Conservation (phyloP, 2,113 vertebrate species). For the Rhinolophus ferrumequinum region DNA sequence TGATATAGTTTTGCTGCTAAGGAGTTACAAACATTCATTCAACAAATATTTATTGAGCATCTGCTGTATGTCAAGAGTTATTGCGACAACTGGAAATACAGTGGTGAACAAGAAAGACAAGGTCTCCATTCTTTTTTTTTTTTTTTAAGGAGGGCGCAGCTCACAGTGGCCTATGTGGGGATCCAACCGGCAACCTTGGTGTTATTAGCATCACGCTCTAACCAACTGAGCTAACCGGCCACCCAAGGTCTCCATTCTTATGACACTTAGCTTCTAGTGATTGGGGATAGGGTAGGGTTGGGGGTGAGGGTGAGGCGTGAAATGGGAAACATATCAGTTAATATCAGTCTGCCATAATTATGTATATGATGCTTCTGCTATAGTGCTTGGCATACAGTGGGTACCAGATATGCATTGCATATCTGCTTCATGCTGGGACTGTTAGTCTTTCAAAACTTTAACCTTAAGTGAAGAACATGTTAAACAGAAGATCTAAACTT, state of each 20-base stretch:
- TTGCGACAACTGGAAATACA: neutral
- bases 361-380: neutral
- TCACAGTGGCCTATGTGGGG: too few species aligned
- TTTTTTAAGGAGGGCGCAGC: too few species aligned
- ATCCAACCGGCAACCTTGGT: too few species aligned
- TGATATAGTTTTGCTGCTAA: neutral
- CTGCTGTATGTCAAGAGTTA: neutral
- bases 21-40: conserved; percentile 19
- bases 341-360: neutral
- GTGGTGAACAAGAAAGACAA: neutral
- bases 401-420: neutral
- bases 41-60: conserved; percentile 1
- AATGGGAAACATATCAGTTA: neutral
- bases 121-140: neutral
- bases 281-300: neutral
- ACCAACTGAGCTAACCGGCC: too few species aligned
- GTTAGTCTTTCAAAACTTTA: neutral
- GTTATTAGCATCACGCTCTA: too few species aligned
- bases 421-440: neutral
- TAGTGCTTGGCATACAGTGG: neutral
- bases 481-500: neutral
- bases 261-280: neutral
- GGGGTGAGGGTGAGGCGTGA: neutral
- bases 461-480: neutral
- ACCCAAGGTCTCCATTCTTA: neutral